Percentiles rank a stretch among this genome's conserved stretches.
phyloP scores from a whole-genome alignment of 2,888 invertebrate species.

The Leptarthrus brevirostris region DNA sequence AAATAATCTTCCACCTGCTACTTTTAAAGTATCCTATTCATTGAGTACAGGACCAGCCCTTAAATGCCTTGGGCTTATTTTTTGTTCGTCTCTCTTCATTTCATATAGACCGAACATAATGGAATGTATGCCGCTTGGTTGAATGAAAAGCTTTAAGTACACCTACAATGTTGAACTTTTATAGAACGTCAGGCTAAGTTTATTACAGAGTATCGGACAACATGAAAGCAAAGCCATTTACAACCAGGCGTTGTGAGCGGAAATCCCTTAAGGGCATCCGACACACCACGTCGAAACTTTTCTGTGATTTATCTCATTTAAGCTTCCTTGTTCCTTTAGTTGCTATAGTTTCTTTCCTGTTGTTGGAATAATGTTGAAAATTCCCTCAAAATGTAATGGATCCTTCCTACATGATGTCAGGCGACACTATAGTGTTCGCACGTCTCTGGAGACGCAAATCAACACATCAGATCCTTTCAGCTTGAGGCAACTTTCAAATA shows the following conservation, averaged over 20 bases:
- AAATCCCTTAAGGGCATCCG: conserved; percentile 16
- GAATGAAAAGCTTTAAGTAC: neutral
- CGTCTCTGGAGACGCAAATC: too few relatives aligned
- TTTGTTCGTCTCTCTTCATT: neutral
- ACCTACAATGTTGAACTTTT: conserved; percentile 19
- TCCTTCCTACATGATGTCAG: too few relatives aligned
- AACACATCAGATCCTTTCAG: too few relatives aligned
- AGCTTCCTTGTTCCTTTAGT: conserved; percentile 22
- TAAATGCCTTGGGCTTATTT: conserved; percentile 26
- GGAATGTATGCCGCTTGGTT: neutral
- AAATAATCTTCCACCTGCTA: conserved; percentile 11
- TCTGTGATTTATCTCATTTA: conserved; percentile 39
- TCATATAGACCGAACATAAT: neutral
- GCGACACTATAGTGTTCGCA: too few relatives aligned
- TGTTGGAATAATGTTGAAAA: neutral
- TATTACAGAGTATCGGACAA: conserved; percentile 17
- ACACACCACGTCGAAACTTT: conserved; percentile 13
- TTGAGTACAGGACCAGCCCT: conserved; percentile 26
- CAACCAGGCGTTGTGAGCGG: neutral
- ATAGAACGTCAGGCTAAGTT: conserved; percentile 19
- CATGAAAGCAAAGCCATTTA: conserved; percentile 16
- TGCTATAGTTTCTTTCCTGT: neutral
- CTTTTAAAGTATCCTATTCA: conserved; percentile 15
- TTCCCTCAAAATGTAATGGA: too few relatives aligned
- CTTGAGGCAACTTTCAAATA: too few relatives aligned